Base-by-base conservation (phyloP, 2,797 vertebrate genomes). In the Sebastes glaucus region DNA sequence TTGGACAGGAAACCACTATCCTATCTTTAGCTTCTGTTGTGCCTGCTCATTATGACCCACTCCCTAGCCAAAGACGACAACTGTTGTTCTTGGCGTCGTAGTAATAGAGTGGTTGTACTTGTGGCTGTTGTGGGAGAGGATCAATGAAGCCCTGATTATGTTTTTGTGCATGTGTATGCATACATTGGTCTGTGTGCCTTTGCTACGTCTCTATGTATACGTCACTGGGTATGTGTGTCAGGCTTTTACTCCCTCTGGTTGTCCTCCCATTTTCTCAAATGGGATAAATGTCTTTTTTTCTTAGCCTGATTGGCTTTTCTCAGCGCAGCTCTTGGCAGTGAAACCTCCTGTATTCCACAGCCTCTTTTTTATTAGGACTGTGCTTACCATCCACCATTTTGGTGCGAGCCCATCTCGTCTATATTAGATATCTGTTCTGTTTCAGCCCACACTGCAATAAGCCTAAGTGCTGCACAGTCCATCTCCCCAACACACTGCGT, bases 391-490 rank as follows among this genome's bases (percentile, higher is more conserved):
- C 86, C 86, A 87, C 91, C 86, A 92, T 93, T 91, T 93, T 91
- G 91, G 87, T 90, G 80, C 30, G 59, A 92, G 78, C 84, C 84
- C 82, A 88, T 90, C 87, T 88, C 32, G 67, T 80, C 77, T 86
- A 75, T 88, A 91, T 92, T 90, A 90, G 86, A 91, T 91, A 90
- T 91, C 89, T 90, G 77, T 74, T 88, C 86, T 77, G 83, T 88
- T 92, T 87, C 83, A 91, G 87, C 90, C 88, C 82, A 92, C 89
- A 87, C 84, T 93, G 91, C 90, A 93, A 93, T 94, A 93, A 90
- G 92, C 87, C 81, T 92, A 94, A 94, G 91, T 93, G 90, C 91
- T 90, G 83, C 89, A 82, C 86, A 87, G 89, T 93, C 91, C 90
- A 86, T 90, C 93, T 92, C 83, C 83, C 72, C 78, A 87, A 83